These are phyloP conservation scores for Lanistes nyassanus DNA, from an alignment of 1,140 invertebrate genomes.

Conservation along the genomic window DNA sequence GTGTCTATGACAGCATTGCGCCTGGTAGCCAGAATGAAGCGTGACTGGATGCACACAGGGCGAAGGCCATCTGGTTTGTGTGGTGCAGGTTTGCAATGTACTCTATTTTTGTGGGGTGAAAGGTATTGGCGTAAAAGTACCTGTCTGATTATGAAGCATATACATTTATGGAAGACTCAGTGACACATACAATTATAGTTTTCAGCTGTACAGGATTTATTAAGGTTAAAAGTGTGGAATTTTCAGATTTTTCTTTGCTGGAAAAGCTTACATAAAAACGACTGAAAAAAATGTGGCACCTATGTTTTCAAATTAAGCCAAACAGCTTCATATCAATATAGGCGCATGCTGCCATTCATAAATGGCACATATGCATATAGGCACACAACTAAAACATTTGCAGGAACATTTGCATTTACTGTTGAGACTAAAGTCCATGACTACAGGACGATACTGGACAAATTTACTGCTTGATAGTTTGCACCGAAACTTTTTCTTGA, in stretches of 20 bases:
- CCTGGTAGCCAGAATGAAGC: slow-evolving; percentile 96
- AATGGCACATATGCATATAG: too few relatives aligned
- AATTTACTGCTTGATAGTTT: too few relatives aligned
- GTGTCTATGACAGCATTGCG: slow-evolving; percentile 94
- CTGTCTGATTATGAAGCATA: not conserved
- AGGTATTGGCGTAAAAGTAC: not conserved
- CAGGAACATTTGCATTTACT: too few relatives aligned
- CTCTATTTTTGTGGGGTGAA: not conserved
- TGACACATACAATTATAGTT: not conserved
- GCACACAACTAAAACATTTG: too few relatives aligned
- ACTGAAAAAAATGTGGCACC: too few relatives aligned
- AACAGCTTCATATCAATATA: too few relatives aligned
- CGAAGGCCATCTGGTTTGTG: slow-evolving; percentile 94
- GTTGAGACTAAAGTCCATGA: too few relatives aligned
- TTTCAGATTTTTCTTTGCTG: not conserved
- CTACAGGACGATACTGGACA: too few relatives aligned
- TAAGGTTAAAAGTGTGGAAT: not conserved
- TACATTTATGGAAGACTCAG: not conserved
- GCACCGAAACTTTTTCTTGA: not conserved
- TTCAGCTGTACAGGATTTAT: not conserved
- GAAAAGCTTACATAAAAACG: too few relatives aligned
- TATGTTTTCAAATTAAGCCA: too few relatives aligned
- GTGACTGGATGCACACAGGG: slow-evolving; percentile 96
- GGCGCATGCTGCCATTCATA: too few relatives aligned
- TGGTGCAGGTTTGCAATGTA: slow-evolving; percentile 80